These are phyloP conservation scores for Eriocheir sinensis DNA, from an alignment of 1,140 invertebrate species.

Conservation along the genomic window DNA sequence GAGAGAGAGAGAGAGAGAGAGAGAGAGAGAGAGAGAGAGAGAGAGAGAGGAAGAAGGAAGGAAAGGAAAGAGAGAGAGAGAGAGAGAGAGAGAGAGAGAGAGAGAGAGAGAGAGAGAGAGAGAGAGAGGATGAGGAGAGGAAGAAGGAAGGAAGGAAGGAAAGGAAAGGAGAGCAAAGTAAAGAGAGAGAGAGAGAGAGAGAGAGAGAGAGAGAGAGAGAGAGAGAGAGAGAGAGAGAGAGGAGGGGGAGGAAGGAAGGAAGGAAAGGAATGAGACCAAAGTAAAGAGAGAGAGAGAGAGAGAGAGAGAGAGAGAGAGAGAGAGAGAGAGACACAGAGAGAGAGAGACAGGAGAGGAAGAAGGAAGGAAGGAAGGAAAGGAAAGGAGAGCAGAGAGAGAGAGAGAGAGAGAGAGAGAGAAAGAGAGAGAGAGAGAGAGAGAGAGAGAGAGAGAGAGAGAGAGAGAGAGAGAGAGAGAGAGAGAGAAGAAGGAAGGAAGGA, in stretches of 20 bases:
- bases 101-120: no score
- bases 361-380: no score
- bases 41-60: neutral
- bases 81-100: constrained; percentile 29
- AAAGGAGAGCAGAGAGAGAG: neutral
- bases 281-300: neutral
- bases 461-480: neutral
- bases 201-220: constrained; percentile 33
- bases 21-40: neutral
- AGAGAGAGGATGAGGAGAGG: no score
- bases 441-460: neutral
- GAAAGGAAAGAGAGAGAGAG: neutral
- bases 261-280: neutral
- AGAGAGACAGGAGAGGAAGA: neutral
- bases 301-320: constrained; percentile 32
- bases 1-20: neutral
- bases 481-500: neutral
- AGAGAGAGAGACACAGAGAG: neutral
- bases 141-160: neutral
- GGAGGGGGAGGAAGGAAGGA: no score
- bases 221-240: no score
- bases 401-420: neutral
- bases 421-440: neutral
- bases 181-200: neutral
- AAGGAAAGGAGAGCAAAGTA: neutral